Base-by-base conservation (phyloP, 2,888 invertebrate species). In the Idaea aversata region DNA sequence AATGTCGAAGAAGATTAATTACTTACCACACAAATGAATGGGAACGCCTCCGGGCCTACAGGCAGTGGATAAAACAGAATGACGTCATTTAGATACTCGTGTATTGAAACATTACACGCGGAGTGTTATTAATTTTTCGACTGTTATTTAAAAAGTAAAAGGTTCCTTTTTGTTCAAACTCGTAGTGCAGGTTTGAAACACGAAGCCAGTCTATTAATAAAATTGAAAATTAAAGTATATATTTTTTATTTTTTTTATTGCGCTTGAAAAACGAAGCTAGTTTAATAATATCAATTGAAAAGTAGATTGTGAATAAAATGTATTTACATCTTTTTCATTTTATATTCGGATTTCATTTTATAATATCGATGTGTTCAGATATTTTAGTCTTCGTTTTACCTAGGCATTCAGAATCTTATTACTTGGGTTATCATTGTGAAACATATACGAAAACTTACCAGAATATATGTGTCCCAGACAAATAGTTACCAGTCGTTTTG, bases 1-100 rank as follows among this genome's bases (percentile, higher is more conserved):
- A 84, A 85, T 81, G 84, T 84, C 88, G 84, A 87, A 86, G 79
- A 85, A 87, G 86, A 89, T 88, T 89, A 89, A 88, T 88, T 59
- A 59, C 10, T 7, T 87, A 86, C 78, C 80, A 82, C 81, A 81
- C 78, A 85, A 87, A 87, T 86, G 77, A 83, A 82, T 76, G 70
- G 74, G 68, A 67, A 77, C 72, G 74, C 63, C 73, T 66, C 73
- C 61, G 47, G 47, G 47, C 10, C 10, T 47, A 7, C 47, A 47
- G 47, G 10, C 47, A 7, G 13, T 64, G 70, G 67, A 69, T 70
- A 74, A 75, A 77, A 71, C 69, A 62, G 58, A 74, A 70, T 72
- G 66, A 66, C 68, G 64, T 72, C 72, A 70, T 71, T 68, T 66
- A 69, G 64, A 65, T 71, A 68, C 67, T 66, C 70, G 66, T 67